phyloP scores from a whole-genome alignment of 2,113 vertebrate genomes.

The Leucopsar rothschildi region DNA sequence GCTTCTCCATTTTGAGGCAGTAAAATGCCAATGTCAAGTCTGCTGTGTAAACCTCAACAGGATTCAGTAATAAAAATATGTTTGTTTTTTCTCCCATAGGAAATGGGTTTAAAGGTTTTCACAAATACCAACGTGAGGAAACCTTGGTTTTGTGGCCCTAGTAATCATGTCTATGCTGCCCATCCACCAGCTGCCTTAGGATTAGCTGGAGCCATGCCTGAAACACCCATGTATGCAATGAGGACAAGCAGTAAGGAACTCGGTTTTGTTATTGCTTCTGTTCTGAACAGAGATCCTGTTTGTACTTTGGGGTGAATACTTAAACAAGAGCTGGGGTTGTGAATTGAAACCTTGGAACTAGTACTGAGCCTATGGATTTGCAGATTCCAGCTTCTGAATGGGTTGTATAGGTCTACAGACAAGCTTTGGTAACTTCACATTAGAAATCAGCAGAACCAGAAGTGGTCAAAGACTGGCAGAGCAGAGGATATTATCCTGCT shows the following conservation, averaged over 20 bases:
- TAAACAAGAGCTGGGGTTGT: background rate
- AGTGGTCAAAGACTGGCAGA: background rate
- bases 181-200: rapidly evolving
- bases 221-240: background rate
- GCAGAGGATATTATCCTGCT: background rate
- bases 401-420: background rate
- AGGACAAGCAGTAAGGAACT: background rate
- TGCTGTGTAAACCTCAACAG: background rate
- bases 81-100: constrained; percentile 14
- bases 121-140: constrained; percentile 56
- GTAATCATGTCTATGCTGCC: rapidly evolving
- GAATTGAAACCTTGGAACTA: background rate
- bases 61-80: background rate
- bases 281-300: background rate
- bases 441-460: background rate
- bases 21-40: background rate
- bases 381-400: background rate
- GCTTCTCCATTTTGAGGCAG: background rate
- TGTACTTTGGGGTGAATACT: background rate
- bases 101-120: constrained; percentile 63
- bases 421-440: background rate
- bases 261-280: background rate
- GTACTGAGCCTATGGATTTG: background rate
- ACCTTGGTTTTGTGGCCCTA: background rate
- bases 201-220: rapidly evolving